A percentile compares a stretch with the other conserved stretches of the same genome.
Evolutionary conservation across 2,797 vertebrate genomes (phyloP).

Genomic region (Micropoecilia bifurca): DNA sequence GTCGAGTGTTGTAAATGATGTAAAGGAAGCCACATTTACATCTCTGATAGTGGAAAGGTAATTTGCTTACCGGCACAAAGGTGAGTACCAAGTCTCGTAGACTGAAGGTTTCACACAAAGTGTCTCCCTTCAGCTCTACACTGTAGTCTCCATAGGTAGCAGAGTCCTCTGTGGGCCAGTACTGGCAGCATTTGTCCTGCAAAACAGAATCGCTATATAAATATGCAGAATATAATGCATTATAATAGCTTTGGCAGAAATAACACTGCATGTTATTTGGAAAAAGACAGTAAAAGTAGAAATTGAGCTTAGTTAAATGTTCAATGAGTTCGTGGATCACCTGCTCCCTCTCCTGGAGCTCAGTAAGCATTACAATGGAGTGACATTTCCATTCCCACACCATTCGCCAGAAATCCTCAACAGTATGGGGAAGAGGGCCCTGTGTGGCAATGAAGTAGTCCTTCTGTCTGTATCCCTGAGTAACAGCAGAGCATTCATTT

Average conservation of each 20-base stretch:
- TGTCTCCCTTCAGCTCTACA: conserved; percentile 90
- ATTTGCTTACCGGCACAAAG: conserved; percentile 84
- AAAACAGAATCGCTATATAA: not conserved
- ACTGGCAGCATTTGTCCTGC: conserved; percentile 96
- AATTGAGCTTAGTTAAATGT: not conserved
- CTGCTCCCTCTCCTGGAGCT: conserved; percentile 97
- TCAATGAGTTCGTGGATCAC: conserved; percentile 65
- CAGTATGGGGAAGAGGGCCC: conserved; percentile 91
- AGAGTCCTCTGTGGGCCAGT: conserved; percentile 93
- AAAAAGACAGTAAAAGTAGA: not conserved
- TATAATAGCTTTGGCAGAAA: conserved; percentile 3
- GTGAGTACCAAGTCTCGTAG: conserved; percentile 93
- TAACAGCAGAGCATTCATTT: not conserved
- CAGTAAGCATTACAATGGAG: conserved; percentile 97
- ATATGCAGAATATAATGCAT: not conserved
- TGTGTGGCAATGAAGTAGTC: conserved; percentile 98
- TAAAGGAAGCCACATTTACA: conserved; percentile 12
- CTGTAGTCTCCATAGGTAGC: conserved; percentile 90
- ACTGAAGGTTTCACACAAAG: conserved; percentile 89
- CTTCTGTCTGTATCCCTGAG: conserved; percentile 96
- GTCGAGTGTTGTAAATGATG: not conserved
- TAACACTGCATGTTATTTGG: not conserved
- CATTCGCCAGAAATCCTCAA: conserved; percentile 99
- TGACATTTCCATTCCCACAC: conserved; percentile 98
- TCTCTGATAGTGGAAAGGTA: not conserved